Evolutionary conservation across 2,888 invertebrate species (phyloP), one percentile per base, ranked within the genome.

Genomic region (Nymphalis polychloros): DNA sequence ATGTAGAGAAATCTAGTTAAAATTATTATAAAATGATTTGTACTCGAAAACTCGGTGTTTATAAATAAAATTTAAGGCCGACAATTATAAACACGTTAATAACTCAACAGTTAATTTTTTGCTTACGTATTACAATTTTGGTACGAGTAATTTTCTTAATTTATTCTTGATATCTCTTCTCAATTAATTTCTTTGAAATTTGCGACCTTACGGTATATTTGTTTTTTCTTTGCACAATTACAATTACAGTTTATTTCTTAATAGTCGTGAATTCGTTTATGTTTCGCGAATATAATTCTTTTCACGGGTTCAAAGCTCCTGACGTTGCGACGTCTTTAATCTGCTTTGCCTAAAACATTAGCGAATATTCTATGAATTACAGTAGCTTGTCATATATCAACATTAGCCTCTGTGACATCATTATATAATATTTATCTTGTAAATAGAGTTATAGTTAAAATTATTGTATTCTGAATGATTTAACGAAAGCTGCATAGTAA

Each of bases 301-400:
- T 68, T 68, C 62, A 68, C 70, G 66, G 69, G 73, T 72, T 70
- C 72, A 71, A 73, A 70, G 69, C 67, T 62, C 60, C n/a, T 62
- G 35, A 66, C 47, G 47, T 49, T 55, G 49, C 69, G 64, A 64
- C 41, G 52, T 64, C 68, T 67, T 57, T 35, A 35, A 41, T 35
- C 57, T 57, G 41, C n/a, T 35, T 16, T 57, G 41, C 19, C 8
- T 20, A 27, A 57, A 19, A 57, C n/a, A 57, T 41, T 41, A 41
- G 35, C 41, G 10, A 41, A 57, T 57, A 5, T 41, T 41, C 19
- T 57, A 57, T 41, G 19, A 41, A 57, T 57, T 41, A 8, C 57
- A 7, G 16, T 19, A 57, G 57, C 41, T 19, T 19, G 35, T 19
- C 41, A 31, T 16, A n/a, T 17, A 55, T 31, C 17, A 17, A 13